These are phyloP conservation scores for Takifugu ocellatus DNA, from an alignment of 2,797 vertebrate genomes.

Conservation along the genomic window DNA sequence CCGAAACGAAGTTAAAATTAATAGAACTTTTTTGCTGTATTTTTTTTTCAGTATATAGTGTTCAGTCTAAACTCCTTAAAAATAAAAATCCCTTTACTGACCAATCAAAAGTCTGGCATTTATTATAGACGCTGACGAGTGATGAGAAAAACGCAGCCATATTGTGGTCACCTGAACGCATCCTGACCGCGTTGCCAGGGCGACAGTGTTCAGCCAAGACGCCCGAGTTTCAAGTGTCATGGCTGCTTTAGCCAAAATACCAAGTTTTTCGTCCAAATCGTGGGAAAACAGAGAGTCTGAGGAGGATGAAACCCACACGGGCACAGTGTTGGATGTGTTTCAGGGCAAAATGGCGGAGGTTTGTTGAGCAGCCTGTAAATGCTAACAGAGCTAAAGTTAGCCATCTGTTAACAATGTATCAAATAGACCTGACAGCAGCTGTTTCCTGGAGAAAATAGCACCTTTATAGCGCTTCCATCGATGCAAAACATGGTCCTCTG, in stretches of 20 bases:
- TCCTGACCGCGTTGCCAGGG: conserved; percentile 12
- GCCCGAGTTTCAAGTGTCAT: background rate
- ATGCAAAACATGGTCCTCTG: conserved; percentile 56
- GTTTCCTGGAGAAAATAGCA: conserved; percentile 21
- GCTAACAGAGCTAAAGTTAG: background rate
- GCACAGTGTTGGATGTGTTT: conserved; percentile 47
- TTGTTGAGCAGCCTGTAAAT: conserved; percentile 22
- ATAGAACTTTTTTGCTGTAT: background rate
- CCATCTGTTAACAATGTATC: background rate
- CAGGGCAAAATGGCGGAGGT: conserved; percentile 56
- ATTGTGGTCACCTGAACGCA: background rate
- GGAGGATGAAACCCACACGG: background rate
- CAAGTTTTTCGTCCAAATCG: background rate
- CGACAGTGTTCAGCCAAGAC: conserved; percentile 21
- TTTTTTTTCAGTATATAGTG: background rate
- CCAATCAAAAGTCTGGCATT: too few relatives aligned
- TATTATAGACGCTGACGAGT: too few relatives aligned
- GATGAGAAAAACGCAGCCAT: background rate
- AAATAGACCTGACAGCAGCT: conserved; percentile 17
- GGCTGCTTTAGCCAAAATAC: background rate
- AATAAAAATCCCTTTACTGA: too few relatives aligned
- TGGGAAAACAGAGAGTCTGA: background rate
- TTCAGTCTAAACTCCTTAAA: too few relatives aligned
- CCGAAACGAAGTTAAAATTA: too few relatives aligned
- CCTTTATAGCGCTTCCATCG: conserved; percentile 35